These are phyloP conservation scores for Colaptes auratus DNA, from an alignment of 2,113 vertebrate species.

Conservation along the genomic window DNA sequence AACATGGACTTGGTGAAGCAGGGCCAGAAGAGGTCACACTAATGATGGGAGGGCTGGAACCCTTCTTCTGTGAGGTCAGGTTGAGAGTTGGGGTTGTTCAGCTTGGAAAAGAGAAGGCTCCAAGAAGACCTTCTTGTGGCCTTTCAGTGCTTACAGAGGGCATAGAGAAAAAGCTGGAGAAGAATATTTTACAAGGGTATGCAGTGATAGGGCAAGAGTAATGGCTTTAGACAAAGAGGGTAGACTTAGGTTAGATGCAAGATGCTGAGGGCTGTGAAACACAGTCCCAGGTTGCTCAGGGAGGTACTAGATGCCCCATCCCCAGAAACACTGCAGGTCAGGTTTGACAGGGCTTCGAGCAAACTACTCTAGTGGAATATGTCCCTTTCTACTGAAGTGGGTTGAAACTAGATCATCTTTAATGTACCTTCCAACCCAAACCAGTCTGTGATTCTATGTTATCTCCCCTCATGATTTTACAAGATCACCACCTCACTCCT, in stretches of 20 bases:
- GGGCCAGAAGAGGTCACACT: not conserved
- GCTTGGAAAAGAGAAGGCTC: not conserved
- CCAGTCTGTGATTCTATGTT: rapidly evolving
- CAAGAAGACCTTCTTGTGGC: not conserved
- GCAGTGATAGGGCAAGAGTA: not conserved
- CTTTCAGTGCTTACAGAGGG: not conserved
- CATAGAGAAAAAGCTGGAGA: not conserved
- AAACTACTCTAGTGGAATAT: not conserved
- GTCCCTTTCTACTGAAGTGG: not conserved
- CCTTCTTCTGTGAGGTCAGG: not conserved
- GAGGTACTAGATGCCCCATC: too few relatives aligned
- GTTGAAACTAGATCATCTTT: not conserved
- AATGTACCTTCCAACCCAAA: not conserved
- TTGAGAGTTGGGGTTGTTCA: not conserved
- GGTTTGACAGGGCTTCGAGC: not conserved
- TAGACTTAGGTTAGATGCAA: not conserved
- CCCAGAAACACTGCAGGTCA: not conserved
- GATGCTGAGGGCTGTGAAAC: not conserved
- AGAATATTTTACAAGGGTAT: too few relatives aligned
- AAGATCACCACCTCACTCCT: not conserved
- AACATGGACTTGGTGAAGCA: not conserved
- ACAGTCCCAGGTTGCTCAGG: not conserved
- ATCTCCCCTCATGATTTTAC: not conserved
- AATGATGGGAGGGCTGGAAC: not conserved
- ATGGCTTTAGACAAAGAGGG: not conserved